Base-by-base conservation (phyloP, 2,888 invertebrate species). In the Lysandra bellargus region DNA sequence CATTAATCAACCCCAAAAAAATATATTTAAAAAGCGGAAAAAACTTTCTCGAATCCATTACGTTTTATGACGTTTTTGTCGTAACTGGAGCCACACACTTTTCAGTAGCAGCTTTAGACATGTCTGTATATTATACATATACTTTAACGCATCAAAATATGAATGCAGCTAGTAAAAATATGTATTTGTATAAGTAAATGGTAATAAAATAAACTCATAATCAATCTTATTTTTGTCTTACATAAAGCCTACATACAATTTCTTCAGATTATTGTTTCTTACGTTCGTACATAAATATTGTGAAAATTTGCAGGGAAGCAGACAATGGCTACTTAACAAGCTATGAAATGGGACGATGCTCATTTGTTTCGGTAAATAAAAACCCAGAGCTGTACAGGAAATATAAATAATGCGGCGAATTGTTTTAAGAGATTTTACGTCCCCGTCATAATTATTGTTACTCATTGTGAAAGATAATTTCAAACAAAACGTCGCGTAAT, bases 301-400 rank as follows among this genome's bases (percentile, higher is more conserved):
- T 76, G 17, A 53, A 69, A 37, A 76, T 76, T 76, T 53, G 57
- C 76, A 76, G 76, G 73, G 57, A 61, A 79, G 76, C 80, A 79
- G 80, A 79, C 80, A 81, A 80, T 82, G 81, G 74, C 78, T 81
- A 82, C 79, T 76, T 81, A 81, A 80, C 80, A 80, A 79, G 80
- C 81, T 80, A 80, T 81, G 80, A 81, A 82, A 81, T 80, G 81
- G 81, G 81, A 81, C 78, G 79, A 79, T 79, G 79, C 81, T 82
- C 81, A 82, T 82, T 82, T 82, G 80, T 82, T 82, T 80, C 81
- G 80, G 80, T 79, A 81, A 82, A 81, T 81, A 82, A 82, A 81
- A 81, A 81, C 80, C 49, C 81, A 82, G 76, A 49, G 80, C 57
- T 75, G 78, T 79, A 77, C 80, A 79, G 79, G 78, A 80, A 80